phyloP scores from a whole-genome alignment of 1,140 invertebrate genomes.

The Pararge aegeria region DNA sequence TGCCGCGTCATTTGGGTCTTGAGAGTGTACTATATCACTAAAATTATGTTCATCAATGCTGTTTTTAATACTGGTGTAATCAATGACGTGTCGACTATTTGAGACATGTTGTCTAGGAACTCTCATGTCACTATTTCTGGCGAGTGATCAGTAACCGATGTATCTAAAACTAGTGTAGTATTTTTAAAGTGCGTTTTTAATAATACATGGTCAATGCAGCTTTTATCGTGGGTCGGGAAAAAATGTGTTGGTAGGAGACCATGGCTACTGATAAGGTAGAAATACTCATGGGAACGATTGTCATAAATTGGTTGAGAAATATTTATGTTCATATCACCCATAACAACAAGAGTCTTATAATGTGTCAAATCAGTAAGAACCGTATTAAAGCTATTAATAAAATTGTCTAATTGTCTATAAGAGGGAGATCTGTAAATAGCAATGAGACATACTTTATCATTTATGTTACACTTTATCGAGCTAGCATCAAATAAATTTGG shows the following conservation, averaged over 20 bases:
- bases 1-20: neutral
- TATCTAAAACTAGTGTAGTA: neutral
- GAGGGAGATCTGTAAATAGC: constrained; percentile 12
- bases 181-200: constrained; percentile 3
- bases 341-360: neutral
- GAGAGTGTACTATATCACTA: neutral
- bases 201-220: constrained; percentile 10
- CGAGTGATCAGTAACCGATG: constrained; percentile 8
- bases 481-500: constrained; percentile 11
- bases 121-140: constrained; percentile 1
- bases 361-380: neutral
- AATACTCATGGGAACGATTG: constrained; percentile 4
- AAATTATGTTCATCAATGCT: neutral
- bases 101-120: neutral
- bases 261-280: constrained; percentile 1
- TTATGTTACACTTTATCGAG: constrained; percentile 4
- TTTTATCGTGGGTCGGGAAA: constrained; percentile 6
- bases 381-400: too few species aligned
- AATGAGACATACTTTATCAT: constrained; percentile 8
- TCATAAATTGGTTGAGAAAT: constrained; percentile 5
- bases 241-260: neutral
- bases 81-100: neutral
- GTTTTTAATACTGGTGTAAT: neutral
- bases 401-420: constrained; percentile 8
- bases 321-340: constrained; percentile 15